Percentiles rank a stretch among this genome's conserved stretches.
These are phyloP conservation scores for Lepus americanus DNA, from an alignment of 2,113 vertebrate species.

Conservation along the genomic window DNA sequence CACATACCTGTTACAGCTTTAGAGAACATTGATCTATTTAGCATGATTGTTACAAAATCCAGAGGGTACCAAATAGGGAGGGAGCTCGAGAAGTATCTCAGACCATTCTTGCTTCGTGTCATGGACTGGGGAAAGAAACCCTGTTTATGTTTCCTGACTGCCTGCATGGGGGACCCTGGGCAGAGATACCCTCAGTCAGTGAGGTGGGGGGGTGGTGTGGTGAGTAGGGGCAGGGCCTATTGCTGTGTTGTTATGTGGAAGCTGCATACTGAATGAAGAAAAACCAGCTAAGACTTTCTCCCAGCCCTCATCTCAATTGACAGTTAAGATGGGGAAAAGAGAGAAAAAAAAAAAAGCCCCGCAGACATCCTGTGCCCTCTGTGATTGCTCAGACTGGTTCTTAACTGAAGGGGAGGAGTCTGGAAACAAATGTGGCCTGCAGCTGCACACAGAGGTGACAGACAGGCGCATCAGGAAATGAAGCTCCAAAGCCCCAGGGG, in stretches of 20 bases:
- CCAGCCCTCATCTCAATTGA: neutral
- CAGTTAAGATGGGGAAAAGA: neutral
- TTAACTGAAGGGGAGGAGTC: neutral
- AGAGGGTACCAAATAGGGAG: neutral
- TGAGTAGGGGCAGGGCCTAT: too few relatives aligned
- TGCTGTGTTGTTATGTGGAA: neutral
- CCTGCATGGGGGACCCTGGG: neutral
- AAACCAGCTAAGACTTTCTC: neutral
- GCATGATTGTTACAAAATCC: neutral
- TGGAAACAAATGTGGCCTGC: slow-evolving; percentile 27
- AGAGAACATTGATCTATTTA: neutral
- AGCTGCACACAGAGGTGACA: slow-evolving; percentile 31
- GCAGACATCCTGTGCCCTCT: neutral
- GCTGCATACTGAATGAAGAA: neutral
- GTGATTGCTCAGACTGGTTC: slow-evolving; percentile 12
- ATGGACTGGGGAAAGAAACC: neutral
- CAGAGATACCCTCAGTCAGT: neutral
- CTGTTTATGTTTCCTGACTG: neutral
- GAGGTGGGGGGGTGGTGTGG: neutral
- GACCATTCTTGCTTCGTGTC: neutral
- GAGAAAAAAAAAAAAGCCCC: neutral
- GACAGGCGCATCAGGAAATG: slow-evolving; percentile 49
- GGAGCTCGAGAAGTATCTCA: neutral
- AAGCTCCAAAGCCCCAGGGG: slow-evolving; percentile 52
- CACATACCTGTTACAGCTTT: neutral